Base-by-base conservation (phyloP, 2,888 invertebrate genomes). In the Leucozona laternaria region DNA sequence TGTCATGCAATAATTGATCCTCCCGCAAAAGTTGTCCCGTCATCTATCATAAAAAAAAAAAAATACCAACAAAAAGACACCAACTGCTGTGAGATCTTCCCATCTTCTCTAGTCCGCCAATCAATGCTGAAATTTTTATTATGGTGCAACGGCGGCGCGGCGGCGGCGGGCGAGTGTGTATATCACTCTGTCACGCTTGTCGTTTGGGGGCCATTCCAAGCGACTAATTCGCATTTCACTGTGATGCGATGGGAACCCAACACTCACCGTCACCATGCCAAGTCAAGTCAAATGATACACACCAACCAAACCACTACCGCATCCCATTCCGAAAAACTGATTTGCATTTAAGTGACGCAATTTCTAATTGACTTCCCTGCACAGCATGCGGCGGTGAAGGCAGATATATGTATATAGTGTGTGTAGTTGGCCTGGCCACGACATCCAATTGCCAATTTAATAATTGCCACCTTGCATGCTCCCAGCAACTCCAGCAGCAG, bases 341-440 rank as follows among this genome's bases (percentile, higher is more conserved):
- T 80, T 86, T 86, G 86, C 86, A 86, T 82, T 79, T 81, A 81
- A 86, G 81, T 86, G 86, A 86, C 86, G 86, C 86, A 86, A 81
- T 79, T 81, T 78, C 78, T 86, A 86, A 82, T 79, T 75, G 75
- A 81, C 80, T 80, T 80, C 60, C 71, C 66, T 34, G 72, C 72
- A 43, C 60, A 80, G 66, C 25, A 55, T 31, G 48, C 43, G 17
- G 10, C 37, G 64, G 6, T 17, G 20, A 8, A 0, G n/a, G 13
- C 15, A 10, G 62, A n/a, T n/a, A n/a, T n/a, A n/a, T 25, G 43
- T 45, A 7, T 58, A 6, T 25, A 10, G 37, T 40, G 37, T 22
- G 17, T 15, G 13, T 28, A 50, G 66, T 48, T 71, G 58, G 64
- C 81, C 66, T 71, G 72, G 82, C 77, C 68, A 81, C 76, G 77